Percentiles rank a stretch among this genome's conserved stretches.
phyloP scores from a whole-genome alignment of 2,113 vertebrate species.

The Bubo scandiacus region DNA sequence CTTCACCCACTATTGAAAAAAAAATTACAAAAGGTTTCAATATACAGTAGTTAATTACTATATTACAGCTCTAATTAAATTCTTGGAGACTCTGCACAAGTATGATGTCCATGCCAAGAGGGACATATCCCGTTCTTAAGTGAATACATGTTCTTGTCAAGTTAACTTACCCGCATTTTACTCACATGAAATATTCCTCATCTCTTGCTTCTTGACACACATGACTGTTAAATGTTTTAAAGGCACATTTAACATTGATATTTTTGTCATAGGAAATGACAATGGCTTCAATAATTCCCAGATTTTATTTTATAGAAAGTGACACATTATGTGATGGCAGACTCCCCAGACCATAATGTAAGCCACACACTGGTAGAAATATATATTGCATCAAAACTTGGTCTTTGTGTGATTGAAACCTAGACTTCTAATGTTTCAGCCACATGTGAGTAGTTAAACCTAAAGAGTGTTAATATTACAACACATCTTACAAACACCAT shows the following conservation, averaged over 20 bases:
- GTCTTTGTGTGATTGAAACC: neutral
- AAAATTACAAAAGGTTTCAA: slow-evolving; percentile 34
- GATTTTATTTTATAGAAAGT: slow-evolving; percentile 38
- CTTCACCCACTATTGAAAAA: neutral
- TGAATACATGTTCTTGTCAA: slow-evolving; percentile 38
- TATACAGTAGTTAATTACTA: slow-evolving; percentile 36
- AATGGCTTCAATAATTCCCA: slow-evolving; percentile 21
- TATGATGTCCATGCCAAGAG: slow-evolving; percentile 44
- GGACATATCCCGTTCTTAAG: slow-evolving; percentile 38
- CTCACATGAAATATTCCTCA: slow-evolving; percentile 45
- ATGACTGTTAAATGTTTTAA: slow-evolving; percentile 61
- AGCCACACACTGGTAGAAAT: neutral
- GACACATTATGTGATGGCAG: neutral
- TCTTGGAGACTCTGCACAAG: slow-evolving; percentile 40
- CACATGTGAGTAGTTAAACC: neutral
- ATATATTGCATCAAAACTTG: neutral
- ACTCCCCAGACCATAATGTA: neutral
- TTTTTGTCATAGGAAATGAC: slow-evolving; percentile 53
- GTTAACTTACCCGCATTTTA: slow-evolving; percentile 40
- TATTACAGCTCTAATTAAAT: slow-evolving; percentile 57
- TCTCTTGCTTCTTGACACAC: slow-evolving; percentile 30
- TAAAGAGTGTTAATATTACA: slow-evolving; percentile 22
- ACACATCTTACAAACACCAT: neutral
- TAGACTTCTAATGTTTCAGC: neutral
- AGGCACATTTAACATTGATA: slow-evolving; percentile 29